Conservation (phyloP, 2,888 invertebrate genomes). For the Nomada hirtipes region DNA sequence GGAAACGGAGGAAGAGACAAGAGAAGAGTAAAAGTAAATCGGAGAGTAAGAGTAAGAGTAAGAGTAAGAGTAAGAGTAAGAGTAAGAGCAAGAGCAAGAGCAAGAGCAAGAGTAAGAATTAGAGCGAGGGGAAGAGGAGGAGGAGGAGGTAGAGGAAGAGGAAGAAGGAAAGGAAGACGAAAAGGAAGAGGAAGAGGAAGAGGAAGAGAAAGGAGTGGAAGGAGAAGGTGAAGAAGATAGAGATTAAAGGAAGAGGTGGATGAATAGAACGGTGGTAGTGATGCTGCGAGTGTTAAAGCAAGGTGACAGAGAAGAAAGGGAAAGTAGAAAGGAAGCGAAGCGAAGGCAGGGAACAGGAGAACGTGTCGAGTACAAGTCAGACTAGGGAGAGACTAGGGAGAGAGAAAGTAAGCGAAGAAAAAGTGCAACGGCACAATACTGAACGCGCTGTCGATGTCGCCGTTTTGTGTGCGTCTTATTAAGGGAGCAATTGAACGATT, state of each 20-base stretch:
- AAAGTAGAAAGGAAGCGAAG: neutral
- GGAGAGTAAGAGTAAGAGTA: too few relatives aligned
- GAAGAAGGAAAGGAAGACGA: neutral
- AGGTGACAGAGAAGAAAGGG: neutral
- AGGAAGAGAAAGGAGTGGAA: neutral
- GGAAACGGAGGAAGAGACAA: neutral
- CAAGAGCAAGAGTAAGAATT: too few relatives aligned
- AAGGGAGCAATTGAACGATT: conserved; percentile 4
- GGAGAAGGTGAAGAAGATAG: neutral
- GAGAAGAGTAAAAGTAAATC: neutral
- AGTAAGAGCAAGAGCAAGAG: too few relatives aligned
- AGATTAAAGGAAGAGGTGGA: conserved; percentile 1
- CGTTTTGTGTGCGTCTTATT: neutral
- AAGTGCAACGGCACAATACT: neutral
- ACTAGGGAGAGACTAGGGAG: neutral
- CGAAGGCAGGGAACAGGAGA: neutral
- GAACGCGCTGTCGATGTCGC: neutral
- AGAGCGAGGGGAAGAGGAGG: neutral
- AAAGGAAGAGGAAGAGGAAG: neutral
- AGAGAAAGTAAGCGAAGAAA: neutral
- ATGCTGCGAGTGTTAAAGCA: neutral
- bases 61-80: too few relatives aligned
- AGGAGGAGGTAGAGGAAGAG: neutral
- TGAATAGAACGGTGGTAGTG: neutral
- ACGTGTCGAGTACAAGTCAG: neutral